Conservation (phyloP, 2,113 vertebrate species). For the Hippopotamus amphibius region DNA sequence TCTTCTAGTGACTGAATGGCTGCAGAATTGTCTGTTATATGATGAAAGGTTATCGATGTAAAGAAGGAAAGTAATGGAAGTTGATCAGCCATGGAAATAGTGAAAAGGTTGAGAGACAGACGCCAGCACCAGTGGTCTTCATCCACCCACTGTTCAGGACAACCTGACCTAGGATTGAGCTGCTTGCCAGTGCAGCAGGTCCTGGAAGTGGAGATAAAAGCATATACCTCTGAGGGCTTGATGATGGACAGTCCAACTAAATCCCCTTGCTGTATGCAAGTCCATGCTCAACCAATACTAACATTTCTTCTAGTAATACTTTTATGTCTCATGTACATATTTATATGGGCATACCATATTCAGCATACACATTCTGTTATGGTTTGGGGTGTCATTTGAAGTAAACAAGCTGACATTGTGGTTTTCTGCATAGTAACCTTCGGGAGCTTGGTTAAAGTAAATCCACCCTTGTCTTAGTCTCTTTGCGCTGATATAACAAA, state of each 20-base stretch:
- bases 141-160: background rate
- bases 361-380: background rate
- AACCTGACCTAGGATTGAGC: background rate
- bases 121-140: background rate
- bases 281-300: background rate
- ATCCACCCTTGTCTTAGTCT: background rate
- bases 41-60: background rate
- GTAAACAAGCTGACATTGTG: background rate
- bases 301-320: background rate
- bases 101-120: background rate
- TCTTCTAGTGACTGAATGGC: background rate
- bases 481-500: background rate
- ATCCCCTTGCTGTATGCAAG: background rate
- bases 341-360: background rate
- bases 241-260: background rate
- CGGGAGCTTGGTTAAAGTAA: conserved; percentile 2
- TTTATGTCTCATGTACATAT: background rate
- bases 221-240: background rate
- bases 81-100: background rate
- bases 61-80: background rate
- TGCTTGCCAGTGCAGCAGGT: background rate
- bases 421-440: background rate
- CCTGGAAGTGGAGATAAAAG: background rate
- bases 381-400: background rate
- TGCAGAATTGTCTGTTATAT: background rate